phyloP scores from a whole-genome alignment of 2,113 vertebrate genomes.

The Oncorhynchus mykiss region DNA sequence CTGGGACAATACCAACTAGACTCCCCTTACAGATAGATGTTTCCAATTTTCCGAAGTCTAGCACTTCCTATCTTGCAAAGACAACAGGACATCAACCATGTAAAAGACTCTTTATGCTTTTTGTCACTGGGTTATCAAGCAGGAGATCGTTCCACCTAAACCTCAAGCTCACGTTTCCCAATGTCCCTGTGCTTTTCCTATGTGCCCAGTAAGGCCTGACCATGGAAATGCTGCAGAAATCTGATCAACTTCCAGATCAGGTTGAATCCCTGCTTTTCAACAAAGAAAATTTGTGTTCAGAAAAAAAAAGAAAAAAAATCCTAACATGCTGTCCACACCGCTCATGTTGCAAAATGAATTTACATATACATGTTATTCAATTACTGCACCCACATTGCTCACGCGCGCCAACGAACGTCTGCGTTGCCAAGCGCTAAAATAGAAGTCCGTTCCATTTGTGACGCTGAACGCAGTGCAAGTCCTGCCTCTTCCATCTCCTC shows the following conservation, averaged over 20 bases:
- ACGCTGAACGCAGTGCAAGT: no score
- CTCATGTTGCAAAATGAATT: no score
- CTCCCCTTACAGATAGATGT: background rate
- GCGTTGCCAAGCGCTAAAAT: no score
- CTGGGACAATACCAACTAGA: slow-evolving; percentile 20
- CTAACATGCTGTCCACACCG: background rate
- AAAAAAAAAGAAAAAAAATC: slow-evolving; percentile 57
- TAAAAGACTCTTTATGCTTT: slow-evolving; percentile 65
- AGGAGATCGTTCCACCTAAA: slow-evolving; percentile 64
- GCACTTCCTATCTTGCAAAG: background rate
- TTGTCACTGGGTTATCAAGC: slow-evolving; percentile 69
- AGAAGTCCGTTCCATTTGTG: no score
- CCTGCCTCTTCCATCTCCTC: no score
- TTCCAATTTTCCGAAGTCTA: background rate
- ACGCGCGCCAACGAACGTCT: no score
- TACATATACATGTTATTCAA: no score
- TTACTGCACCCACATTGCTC: no score
- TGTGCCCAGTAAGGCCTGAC: slow-evolving; percentile 67
- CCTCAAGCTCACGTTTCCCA: slow-evolving; percentile 68
- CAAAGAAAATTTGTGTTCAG: slow-evolving; percentile 51
- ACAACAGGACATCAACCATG: slow-evolving; percentile 60
- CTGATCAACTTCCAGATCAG: slow-evolving; percentile 71
- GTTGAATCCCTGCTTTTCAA: slow-evolving; percentile 68
- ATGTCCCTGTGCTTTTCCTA: slow-evolving; percentile 69
- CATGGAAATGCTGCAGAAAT: slow-evolving; percentile 64